Evolutionary conservation across 2,797 vertebrate genomes (phyloP).

Genomic region (Tragelaphus eurycerus): DNA sequence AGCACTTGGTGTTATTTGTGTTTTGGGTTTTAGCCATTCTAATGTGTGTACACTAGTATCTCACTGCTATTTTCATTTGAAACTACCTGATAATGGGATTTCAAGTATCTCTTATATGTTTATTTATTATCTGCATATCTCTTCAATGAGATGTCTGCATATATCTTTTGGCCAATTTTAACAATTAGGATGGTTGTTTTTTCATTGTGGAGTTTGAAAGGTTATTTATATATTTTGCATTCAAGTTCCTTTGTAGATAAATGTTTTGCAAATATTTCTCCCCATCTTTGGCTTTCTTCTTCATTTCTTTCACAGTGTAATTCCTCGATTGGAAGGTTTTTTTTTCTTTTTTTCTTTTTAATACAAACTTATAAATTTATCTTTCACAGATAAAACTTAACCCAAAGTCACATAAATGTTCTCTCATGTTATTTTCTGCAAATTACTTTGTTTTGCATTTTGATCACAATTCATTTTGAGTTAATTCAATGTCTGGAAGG

Average conservation of each 20-base stretch:
- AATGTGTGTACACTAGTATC: neutral
- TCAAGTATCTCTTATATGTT: neutral
- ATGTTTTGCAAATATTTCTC: neutral
- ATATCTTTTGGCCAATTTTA: neutral
- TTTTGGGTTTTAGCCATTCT: neutral
- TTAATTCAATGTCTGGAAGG: neutral
- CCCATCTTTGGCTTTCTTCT: neutral
- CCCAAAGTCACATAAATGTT: neutral
- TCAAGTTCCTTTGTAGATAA: neutral
- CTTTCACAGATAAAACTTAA: neutral
- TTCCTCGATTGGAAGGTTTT: neutral
- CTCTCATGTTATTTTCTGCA: neutral
- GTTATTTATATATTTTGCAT: neutral
- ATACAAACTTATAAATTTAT: neutral
- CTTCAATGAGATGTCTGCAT: neutral
- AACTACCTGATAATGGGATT: neutral
- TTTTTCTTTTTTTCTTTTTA: neutral
- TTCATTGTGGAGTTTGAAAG: neutral
- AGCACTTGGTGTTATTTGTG: neutral
- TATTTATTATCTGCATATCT: neutral
- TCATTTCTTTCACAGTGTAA: neutral
- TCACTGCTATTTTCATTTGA: neutral
- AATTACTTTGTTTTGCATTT: neutral
- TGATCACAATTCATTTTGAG: neutral
- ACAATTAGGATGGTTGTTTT: neutral